Percentiles rank a stretch among this genome's conserved stretches.
Evolutionary conservation across 37 sponge, comb jelly and placozoan genomes (phyloP).

Genomic region (Amphimedon queenslandica): DNA sequence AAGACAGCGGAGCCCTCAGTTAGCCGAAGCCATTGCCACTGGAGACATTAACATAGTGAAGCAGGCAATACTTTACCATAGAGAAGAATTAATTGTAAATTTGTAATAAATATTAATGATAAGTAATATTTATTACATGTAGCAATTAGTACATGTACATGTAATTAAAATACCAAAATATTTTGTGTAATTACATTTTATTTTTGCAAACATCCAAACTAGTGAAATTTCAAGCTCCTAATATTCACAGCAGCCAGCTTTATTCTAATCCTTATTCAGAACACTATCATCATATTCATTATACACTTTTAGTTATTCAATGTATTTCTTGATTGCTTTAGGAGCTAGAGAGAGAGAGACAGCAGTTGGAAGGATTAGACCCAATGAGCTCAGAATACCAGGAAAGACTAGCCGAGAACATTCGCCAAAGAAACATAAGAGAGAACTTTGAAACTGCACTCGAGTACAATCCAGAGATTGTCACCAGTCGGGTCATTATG

Average conservation of each 20-base stretch:
- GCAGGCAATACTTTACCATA: conserved; percentile 11
- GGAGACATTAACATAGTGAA: conserved; percentile 42
- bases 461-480: conserved; percentile 92
- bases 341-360: conserved; percentile 52
- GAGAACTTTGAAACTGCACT: conserved; percentile 80
- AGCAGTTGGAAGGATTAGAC: conserved; percentile 69
- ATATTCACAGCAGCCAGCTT: background rate
- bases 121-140: no score
- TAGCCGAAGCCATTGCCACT: conserved; percentile 62
- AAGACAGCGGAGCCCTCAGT: conserved; percentile 51
- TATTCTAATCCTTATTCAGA: background rate
- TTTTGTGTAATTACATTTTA: no score
- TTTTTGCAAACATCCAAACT: background rate
- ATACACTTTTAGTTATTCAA: no score
- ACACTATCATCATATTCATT: background rate
- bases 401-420: conserved; percentile 65
- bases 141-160: background rate
- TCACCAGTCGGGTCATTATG: conserved; percentile 84
- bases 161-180: no score
- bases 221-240: background rate
- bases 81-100: background rate
- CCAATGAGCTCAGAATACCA: conserved; percentile 68
- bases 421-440: conserved; percentile 73
- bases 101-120: background rate
- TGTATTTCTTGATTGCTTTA: no score